Evolutionary conservation across 2,113 vertebrate genomes (phyloP).

Genomic region (Hydropotes inermis): DNA sequence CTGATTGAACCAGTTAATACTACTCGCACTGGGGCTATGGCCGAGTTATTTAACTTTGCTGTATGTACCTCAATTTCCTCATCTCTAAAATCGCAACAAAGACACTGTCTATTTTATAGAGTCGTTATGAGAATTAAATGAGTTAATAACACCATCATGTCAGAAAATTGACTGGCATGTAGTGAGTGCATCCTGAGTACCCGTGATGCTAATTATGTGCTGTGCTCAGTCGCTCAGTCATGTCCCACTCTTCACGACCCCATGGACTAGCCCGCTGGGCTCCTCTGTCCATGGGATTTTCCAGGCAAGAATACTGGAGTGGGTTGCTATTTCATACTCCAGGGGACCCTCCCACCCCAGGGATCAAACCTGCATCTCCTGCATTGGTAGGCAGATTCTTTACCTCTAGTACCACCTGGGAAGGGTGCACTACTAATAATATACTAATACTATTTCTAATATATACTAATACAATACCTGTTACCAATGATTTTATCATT

Average conservation of each 20-base stretch:
- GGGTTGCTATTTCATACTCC: not conserved
- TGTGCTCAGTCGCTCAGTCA: not conserved
- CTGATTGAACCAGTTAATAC: not conserved
- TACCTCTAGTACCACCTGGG: not conserved
- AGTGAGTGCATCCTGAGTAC: not conserved
- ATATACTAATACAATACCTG: not conserved
- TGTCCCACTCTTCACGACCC: not conserved
- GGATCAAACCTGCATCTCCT: not conserved
- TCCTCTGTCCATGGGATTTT: not conserved
- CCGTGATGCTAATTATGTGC: not conserved
- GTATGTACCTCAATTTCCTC: not conserved
- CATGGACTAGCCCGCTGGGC: not conserved
- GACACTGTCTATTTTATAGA: not conserved
- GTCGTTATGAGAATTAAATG: not conserved
- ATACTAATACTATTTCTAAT: not conserved
- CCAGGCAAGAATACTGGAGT: not conserved
- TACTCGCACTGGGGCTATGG: not conserved
- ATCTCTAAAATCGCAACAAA: conserved; percentile 27
- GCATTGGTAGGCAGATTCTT: not conserved
- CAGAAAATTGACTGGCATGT: not conserved
- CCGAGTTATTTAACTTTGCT: not conserved
- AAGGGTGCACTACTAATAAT: not conserved
- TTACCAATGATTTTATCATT: conserved; percentile 17
- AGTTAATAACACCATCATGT: not conserved
- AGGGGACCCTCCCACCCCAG: not conserved